Base-by-base conservation (phyloP, 2,113 vertebrate species). In the Leucopsar rothschildi region DNA sequence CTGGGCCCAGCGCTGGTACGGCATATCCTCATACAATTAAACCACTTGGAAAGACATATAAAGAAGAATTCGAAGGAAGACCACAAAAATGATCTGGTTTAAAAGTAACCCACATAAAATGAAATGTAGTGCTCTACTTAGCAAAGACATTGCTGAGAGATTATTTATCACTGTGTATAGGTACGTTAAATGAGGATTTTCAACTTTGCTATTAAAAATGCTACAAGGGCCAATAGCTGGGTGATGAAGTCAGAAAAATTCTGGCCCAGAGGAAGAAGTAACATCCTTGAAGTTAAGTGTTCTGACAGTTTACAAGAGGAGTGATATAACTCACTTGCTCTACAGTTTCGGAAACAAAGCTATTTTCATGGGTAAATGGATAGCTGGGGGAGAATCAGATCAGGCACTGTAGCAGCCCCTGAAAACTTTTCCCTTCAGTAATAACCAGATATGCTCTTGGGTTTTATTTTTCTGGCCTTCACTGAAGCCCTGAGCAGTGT, bases 51-150 rank as follows among this genome's bases (percentile, higher is more conserved):
- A 90, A 82, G 23, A 25, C 3, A 0, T 33, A 61, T 7, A 25
- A 85, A 90, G 42, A 94, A 72, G 59, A 96, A 87, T 82, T 90
- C n/a, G 77, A 88, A 90, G 17, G 17, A 92, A 85, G 35, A 76
- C 12, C 40, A 87, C 57, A 71, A 71, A 87, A 88, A 76, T 28
- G 0, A 72, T 52, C 1, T 0, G 9, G 12, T 85, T 28, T 69
- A 42, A 82, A 82, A 57, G n/a, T 16, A 88, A 42, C 8, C 7
- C 5, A 11, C 15, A 44, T n/a, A 59, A 92, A 89, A 91, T 35
- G 9, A 84, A 82, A 59, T 3, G 5, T 24, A 75, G 44, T 47
- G 24, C 31, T 20, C 21, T 65, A n/a, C 20, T 33, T 33, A 73
- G 25, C 28, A 53, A 82, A 93, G 45, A 61, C 21, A 60, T 31